These are phyloP conservation scores for Menidia beryllina DNA, from an alignment of 2,113 vertebrate genomes.

Conservation along the genomic window DNA sequence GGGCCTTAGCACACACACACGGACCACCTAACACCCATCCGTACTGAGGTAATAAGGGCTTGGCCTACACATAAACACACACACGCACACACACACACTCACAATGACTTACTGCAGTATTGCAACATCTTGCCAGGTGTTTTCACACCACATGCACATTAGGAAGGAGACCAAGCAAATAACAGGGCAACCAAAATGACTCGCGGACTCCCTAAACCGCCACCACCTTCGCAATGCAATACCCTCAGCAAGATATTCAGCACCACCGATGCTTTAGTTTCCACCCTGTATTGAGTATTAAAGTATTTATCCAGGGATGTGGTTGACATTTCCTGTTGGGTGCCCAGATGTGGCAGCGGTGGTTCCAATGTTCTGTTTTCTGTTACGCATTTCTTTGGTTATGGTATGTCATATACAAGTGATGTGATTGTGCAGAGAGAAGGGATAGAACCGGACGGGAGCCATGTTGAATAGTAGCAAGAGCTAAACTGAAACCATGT, in stretches of 20 bases:
- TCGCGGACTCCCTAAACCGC: constrained; percentile 25
- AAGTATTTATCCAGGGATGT: constrained; percentile 40
- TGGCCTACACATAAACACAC: constrained; percentile 52
- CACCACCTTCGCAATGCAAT: constrained; percentile 28
- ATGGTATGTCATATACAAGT: constrained; percentile 47
- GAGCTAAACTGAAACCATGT: constrained; percentile 80
- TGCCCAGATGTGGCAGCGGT: constrained; percentile 38
- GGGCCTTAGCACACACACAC: constrained; percentile 41
- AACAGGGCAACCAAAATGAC: constrained; percentile 35
- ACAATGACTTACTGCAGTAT: constrained; percentile 38
- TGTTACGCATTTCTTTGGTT: constrained; percentile 59
- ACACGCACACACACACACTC: constrained; percentile 41
- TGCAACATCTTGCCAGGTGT: constrained; percentile 58
- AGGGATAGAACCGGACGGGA: constrained; percentile 51
- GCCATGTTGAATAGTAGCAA: constrained; percentile 75
- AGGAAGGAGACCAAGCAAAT: constrained; percentile 23
- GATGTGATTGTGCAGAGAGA: constrained; percentile 51
- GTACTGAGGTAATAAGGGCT: constrained; percentile 60
- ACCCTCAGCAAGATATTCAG: constrained; percentile 17
- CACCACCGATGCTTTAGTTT: constrained; percentile 27
- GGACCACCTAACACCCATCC: constrained; percentile 54
- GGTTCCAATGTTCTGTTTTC: constrained; percentile 57
- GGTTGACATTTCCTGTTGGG: constrained; percentile 59
- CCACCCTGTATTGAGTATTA: constrained; percentile 36
- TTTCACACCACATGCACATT: constrained; percentile 34